A percentile compares a stretch with the other conserved stretches of the same genome.
These are phyloP conservation scores for Papilio aristodemus DNA, from an alignment of 1,140 invertebrate species.

Conservation along the genomic window DNA sequence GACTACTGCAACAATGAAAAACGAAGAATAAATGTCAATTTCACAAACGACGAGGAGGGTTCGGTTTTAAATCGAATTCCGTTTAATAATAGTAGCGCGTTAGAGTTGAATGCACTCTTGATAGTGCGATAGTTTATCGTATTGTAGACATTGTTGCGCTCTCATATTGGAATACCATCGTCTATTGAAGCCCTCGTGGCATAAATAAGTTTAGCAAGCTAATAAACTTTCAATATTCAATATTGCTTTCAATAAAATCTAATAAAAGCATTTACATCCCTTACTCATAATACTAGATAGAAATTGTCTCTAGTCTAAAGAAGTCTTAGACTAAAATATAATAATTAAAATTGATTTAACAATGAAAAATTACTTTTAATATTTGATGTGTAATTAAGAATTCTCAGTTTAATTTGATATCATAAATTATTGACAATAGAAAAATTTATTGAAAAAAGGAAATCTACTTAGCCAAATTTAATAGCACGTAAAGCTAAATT, in stretches of 20 bases:
- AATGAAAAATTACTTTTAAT: too few relatives aligned
- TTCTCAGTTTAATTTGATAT: too few relatives aligned
- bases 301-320: too few relatives aligned
- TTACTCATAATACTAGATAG: neutral
- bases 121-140: constrained; percentile 74
- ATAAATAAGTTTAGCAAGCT: constrained; percentile 13
- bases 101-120: constrained; percentile 77
- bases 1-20: constrained; percentile 77
- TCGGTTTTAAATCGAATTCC: constrained; percentile 79
- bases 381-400: too few relatives aligned
- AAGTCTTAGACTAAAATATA: too few relatives aligned
- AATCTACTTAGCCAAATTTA: neutral
- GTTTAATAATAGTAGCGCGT: constrained; percentile 77
- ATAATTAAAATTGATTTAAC: too few relatives aligned
- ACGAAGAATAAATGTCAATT: constrained; percentile 80
- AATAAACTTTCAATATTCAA: constrained; percentile 8
- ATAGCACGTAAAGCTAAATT: constrained; percentile 8
- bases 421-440: too few relatives aligned
- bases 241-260: neutral
- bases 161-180: constrained; percentile 42
- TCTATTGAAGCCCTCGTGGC: constrained; percentile 27
- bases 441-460: too few relatives aligned
- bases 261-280: neutral
- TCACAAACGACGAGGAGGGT: constrained; percentile 78
- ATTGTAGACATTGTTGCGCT: constrained; percentile 60